Conservation (phyloP, 2,113 vertebrate species). For the Oceanites oceanicus region DNA sequence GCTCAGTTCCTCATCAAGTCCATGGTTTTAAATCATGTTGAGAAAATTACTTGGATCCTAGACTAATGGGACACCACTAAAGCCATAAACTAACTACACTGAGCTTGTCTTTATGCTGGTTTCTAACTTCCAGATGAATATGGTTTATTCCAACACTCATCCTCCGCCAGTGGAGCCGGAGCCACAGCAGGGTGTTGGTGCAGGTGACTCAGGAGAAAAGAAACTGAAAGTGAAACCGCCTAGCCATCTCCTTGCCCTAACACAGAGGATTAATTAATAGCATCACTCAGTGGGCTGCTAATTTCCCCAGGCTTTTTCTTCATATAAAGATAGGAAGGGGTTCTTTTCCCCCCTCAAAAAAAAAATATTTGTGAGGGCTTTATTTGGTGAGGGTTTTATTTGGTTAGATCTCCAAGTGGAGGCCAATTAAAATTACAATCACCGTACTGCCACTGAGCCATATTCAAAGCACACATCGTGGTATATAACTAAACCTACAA, state of each 20-base stretch:
- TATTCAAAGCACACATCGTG: neutral
- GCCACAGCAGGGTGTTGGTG: neutral
- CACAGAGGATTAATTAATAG: neutral
- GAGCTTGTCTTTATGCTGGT: neutral
- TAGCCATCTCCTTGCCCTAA: neutral
- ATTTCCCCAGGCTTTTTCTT: neutral
- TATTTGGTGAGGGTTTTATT: neutral
- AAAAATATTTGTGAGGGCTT: neutral
- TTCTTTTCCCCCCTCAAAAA: neutral
- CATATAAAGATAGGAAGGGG: neutral
- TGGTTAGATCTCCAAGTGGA: neutral
- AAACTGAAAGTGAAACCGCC: slow-evolving; percentile 3
- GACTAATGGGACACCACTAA: neutral
- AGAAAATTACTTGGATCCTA: neutral
- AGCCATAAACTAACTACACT: neutral
- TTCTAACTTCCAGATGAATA: neutral
- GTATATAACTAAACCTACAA: neutral
- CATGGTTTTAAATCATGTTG: neutral
- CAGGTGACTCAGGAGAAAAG: neutral
- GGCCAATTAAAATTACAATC: neutral
- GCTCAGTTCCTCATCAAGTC: neutral
- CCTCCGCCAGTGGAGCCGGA: neutral
- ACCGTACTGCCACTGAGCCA: neutral
- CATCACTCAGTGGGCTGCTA: neutral
- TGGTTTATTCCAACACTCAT: neutral